phyloP scores from a whole-genome alignment of 2,888 invertebrate genomes.

The Arrhopalites spinosus region DNA sequence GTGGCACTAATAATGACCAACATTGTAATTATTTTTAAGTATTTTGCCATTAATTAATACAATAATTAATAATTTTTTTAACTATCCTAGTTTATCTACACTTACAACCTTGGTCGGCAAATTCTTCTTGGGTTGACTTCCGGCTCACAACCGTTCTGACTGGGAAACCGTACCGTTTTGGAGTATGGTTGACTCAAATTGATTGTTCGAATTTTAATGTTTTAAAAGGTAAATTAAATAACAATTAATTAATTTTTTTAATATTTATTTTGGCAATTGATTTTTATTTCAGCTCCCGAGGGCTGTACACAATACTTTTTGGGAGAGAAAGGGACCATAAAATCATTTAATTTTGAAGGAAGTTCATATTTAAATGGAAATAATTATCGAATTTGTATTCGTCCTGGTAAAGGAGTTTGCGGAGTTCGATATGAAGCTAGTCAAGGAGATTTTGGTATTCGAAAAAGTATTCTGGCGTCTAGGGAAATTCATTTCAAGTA shows the following conservation, averaged over 20 bases:
- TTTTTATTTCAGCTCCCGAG: conserved; percentile 54
- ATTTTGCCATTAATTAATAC: neutral
- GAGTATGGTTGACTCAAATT: conserved; percentile 56
- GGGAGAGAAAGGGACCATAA: conserved; percentile 54
- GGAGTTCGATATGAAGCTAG: conserved; percentile 50
- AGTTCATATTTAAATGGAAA: conserved; percentile 55
- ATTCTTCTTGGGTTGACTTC: conserved; percentile 53
- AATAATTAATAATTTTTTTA: neutral
- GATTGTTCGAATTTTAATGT: conserved; percentile 53
- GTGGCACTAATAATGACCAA: conserved; percentile 43
- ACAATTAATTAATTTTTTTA: neutral
- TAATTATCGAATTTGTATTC: conserved; percentile 57
- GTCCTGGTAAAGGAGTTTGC: conserved; percentile 54
- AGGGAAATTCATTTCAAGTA: conserved; percentile 49
- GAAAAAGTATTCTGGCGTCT: conserved; percentile 46
- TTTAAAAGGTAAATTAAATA: conserved; percentile 50
- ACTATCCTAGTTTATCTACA: conserved; percentile 55
- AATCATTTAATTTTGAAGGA: conserved; percentile 57
- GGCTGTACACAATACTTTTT: conserved; percentile 57
- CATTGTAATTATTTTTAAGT: conserved; percentile 32
- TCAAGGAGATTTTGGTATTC: conserved; percentile 50
- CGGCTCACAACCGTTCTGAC: conserved; percentile 51
- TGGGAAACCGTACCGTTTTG: conserved; percentile 55
- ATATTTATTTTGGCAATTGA: too few species aligned
- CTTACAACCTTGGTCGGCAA: conserved; percentile 51